These are phyloP conservation scores for Scalopus aquaticus DNA, from an alignment of 2,113 vertebrate species.

Conservation along the genomic window DNA sequence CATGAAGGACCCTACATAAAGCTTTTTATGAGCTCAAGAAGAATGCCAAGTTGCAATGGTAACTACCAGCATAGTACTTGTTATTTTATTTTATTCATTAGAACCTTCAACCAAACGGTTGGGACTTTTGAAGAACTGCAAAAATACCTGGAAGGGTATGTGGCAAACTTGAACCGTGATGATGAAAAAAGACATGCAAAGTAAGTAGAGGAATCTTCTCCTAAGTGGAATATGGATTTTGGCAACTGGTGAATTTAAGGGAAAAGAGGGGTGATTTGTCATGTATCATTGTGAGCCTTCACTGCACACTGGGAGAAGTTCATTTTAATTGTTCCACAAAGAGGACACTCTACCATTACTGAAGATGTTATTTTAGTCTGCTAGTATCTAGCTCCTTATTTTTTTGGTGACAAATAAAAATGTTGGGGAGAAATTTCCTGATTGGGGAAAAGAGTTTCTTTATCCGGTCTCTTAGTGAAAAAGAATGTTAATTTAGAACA, in stretches of 20 bases:
- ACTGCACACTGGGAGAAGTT: not conserved
- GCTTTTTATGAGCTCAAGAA: not conserved
- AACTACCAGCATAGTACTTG: not conserved
- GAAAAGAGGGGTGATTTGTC: not conserved
- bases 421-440: not conserved
- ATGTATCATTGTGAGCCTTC: not conserved
- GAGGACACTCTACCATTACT: not conserved
- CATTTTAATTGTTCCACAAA: not conserved
- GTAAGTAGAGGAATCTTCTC: slow-evolving; percentile 79
- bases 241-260: not conserved
- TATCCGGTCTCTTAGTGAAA: not conserved
- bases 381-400: not conserved
- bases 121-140: slow-evolving; percentile 96
- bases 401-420: not conserved
- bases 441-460: not conserved
- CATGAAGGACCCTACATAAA: not conserved
- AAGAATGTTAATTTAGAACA: not conserved
- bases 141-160: slow-evolving; percentile 91
- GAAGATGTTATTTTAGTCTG: not conserved
- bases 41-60: not conserved
- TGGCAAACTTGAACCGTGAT: slow-evolving; percentile 89
- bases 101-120: slow-evolving; percentile 95
- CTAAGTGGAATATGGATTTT: fast-evolving
- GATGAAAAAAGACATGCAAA: slow-evolving; percentile 90
- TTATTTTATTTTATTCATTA: slow-evolving; percentile 70